Conservation (phyloP, 2,113 vertebrate genomes). For the Cricetomys ansorgei region DNA sequence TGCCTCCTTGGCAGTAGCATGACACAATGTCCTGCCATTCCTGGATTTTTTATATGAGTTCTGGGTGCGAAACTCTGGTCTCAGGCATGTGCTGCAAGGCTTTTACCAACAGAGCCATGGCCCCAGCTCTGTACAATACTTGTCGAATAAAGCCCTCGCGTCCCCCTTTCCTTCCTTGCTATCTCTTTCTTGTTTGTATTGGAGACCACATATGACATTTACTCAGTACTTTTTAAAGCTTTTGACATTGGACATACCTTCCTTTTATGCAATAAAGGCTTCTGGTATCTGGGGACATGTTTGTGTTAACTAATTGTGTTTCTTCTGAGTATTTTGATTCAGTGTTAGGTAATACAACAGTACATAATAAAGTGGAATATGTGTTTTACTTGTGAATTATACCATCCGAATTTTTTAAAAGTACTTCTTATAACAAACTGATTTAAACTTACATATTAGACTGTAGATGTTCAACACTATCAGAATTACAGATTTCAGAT, state of each 20-base stretch:
- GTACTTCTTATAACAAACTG: not conserved
- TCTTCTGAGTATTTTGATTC: conserved; percentile 32
- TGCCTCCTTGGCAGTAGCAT: not conserved
- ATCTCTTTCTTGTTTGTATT: not conserved
- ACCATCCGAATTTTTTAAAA: not conserved
- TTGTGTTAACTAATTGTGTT: conserved; percentile 1
- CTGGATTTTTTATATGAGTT: not conserved
- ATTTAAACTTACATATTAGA: not conserved
- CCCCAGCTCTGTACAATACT: not conserved
- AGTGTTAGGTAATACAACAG: not conserved
- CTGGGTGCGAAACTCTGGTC: not conserved
- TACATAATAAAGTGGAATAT: conserved; percentile 10
- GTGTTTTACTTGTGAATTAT: conserved; percentile 14
- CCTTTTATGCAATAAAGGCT: conserved; percentile 46
- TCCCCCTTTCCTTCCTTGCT: not conserved
- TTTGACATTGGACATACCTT: conserved; percentile 7
- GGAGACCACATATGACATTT: not conserved
- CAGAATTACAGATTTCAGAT: conserved; percentile 2
- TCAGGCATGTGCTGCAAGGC: not conserved
- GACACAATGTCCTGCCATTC: not conserved
- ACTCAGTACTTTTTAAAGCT: not conserved
- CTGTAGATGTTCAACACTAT: not conserved
- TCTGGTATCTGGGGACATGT: conserved; percentile 10
- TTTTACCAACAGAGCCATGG: not conserved
- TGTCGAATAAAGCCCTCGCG: not conserved